These are phyloP conservation scores for Peromyscus nudipes DNA, from an alignment of 2,797 vertebrate species.

Conservation along the genomic window DNA sequence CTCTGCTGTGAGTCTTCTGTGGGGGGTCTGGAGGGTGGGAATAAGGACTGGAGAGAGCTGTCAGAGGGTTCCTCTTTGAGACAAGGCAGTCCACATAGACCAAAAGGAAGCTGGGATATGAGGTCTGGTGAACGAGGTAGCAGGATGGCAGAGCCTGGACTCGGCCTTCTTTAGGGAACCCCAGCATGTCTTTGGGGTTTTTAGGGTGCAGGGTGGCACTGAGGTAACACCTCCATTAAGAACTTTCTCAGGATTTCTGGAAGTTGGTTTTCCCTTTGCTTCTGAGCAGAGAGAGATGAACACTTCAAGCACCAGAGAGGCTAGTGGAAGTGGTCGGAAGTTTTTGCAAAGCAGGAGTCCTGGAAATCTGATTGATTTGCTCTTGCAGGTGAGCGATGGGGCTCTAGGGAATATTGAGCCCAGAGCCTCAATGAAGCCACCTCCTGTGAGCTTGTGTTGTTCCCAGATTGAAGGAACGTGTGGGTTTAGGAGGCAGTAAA, in stretches of 20 bases:
- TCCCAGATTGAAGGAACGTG: background rate
- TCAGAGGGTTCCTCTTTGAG: background rate
- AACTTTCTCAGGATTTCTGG: background rate
- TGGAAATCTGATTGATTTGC: background rate
- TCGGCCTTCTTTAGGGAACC: background rate
- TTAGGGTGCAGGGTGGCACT: background rate
- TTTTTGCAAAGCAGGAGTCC: background rate
- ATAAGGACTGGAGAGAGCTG: background rate
- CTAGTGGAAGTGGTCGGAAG: too few relatives aligned
- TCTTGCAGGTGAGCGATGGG: too few relatives aligned
- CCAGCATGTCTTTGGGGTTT: background rate
- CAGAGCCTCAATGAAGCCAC: background rate
- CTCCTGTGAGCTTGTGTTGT: background rate
- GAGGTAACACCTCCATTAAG: background rate
- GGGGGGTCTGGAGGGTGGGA: background rate
- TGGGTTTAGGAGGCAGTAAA: constrained; percentile 23
- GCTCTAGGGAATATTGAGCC: background rate
- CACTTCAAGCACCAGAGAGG: background rate
- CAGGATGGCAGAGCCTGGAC: background rate
- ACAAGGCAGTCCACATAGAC: background rate
- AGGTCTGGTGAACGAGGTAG: fast-evolving
- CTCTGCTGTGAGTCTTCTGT: background rate
- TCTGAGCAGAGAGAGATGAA: background rate
- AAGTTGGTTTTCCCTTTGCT: background rate
- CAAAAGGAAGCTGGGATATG: fast-evolving